phyloP scores from a whole-genome alignment of 2,888 invertebrate genomes.

The Sphecodes monilicornis region DNA sequence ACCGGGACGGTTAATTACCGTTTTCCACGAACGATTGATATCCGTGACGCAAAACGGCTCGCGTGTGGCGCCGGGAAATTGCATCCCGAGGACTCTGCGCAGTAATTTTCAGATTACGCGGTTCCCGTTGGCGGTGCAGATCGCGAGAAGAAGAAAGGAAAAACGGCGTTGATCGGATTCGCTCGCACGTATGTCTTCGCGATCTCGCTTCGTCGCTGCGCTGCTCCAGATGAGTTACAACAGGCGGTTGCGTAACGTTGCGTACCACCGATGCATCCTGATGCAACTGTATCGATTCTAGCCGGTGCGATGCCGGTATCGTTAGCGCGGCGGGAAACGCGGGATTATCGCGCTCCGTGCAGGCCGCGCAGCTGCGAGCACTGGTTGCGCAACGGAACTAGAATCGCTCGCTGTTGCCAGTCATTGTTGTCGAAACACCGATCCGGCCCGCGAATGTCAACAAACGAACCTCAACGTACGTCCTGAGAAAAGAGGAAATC shows the following conservation, averaged over 20 bases:
- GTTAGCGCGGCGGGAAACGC: background rate
- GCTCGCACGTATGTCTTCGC: background rate
- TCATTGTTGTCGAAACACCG: conserved; percentile 37
- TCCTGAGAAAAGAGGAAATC: background rate
- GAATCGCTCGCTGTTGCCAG: conserved; percentile 2
- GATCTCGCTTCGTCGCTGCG: background rate
- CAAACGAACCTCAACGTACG: background rate
- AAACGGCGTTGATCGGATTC: background rate
- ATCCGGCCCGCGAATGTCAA: conserved; percentile 39
- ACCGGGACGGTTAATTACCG: conserved; percentile 8
- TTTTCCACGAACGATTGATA: conserved; percentile 26
- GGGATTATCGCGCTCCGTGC: conserved; percentile 14
- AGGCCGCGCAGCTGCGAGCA: conserved; percentile 5
- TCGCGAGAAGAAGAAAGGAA: background rate
- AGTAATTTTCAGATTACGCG: conserved; percentile 4
- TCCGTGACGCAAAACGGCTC: background rate
- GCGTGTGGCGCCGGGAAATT: background rate
- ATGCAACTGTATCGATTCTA: conserved; percentile 32
- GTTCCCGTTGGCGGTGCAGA: background rate
- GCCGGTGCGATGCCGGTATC: background rate
- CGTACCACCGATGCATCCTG: conserved; percentile 29
- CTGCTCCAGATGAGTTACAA: background rate
- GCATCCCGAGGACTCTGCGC: background rate
- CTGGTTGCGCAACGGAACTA: conserved; percentile 15
- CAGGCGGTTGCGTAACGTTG: conserved; percentile 29